These are phyloP conservation scores for Tortrix viridana DNA, from an alignment of 2,888 invertebrate species.

Conservation along the genomic window DNA sequence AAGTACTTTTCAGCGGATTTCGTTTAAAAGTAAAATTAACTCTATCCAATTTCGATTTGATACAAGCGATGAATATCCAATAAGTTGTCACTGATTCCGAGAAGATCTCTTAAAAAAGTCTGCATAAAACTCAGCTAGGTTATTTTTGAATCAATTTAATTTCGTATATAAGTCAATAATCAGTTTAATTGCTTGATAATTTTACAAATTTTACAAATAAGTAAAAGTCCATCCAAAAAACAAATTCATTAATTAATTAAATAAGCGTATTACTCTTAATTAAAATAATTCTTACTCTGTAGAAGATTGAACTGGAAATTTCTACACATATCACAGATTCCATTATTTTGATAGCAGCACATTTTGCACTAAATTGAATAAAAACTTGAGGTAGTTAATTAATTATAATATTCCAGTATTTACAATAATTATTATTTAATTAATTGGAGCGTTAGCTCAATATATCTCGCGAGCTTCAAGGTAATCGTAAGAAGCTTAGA, in stretches of 20 bases:
- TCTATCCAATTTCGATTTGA: too few species aligned
- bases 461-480: slow-evolving; percentile 75
- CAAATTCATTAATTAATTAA: not conserved
- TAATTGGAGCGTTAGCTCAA: slow-evolving; percentile 59
- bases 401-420: slow-evolving; percentile 44
- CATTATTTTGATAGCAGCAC: slow-evolving; percentile 78
- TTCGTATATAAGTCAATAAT: too few species aligned
- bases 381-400: slow-evolving; percentile 42
- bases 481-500: slow-evolving; percentile 73
- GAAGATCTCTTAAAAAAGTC: too few species aligned
- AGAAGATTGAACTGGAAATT: slow-evolving; percentile 73
- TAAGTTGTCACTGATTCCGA: too few species aligned
- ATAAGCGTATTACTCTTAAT: too few species aligned
- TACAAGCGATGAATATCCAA: too few species aligned
- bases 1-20: too few species aligned
- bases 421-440: slow-evolving; percentile 44
- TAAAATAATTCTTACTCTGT: slow-evolving; percentile 65
- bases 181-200: too few species aligned
- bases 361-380: slow-evolving; percentile 55
- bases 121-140: too few species aligned
- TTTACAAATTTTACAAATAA: too few species aligned
- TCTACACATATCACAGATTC: slow-evolving; percentile 78
- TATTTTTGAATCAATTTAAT: too few species aligned
- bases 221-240: not conserved
- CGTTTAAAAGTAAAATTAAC: too few species aligned